Evolutionary conservation across 2,888 invertebrate genomes (phyloP).

Genomic region (Stenodera caucasica): DNA sequence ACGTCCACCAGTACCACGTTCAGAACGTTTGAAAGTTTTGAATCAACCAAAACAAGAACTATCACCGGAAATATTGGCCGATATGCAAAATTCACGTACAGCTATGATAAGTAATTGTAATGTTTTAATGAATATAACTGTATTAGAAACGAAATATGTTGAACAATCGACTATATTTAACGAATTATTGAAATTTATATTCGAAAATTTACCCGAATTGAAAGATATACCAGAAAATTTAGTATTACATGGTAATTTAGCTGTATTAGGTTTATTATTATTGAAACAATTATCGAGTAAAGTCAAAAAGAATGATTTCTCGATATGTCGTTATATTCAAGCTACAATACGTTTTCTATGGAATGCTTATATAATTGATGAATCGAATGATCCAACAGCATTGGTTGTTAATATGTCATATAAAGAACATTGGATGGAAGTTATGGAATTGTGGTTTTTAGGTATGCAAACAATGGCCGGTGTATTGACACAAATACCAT

Average conservation of each 20-base stretch:
- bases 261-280: constrained; percentile 78
- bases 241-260: constrained; percentile 81
- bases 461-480: constrained; percentile 85
- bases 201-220: constrained; percentile 80
- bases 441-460: constrained; percentile 89
- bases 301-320: constrained; percentile 85
- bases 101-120: constrained; percentile 90
- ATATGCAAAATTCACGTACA: constrained; percentile 81
- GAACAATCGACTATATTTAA: constrained; percentile 77
- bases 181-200: constrained; percentile 80
- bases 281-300: constrained; percentile 81
- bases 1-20: constrained; percentile 77
- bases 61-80: constrained; percentile 72
- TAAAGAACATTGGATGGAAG: constrained; percentile 86
- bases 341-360: constrained; percentile 88
- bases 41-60: constrained; percentile 76
- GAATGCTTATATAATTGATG: constrained; percentile 91
- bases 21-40: constrained; percentile 74
- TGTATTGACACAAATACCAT: constrained; percentile 79
- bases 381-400: constrained; percentile 79
- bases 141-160: constrained; percentile 81
- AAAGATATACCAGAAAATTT: constrained; percentile 83
- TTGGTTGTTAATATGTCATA: constrained; percentile 84
- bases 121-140: constrained; percentile 89
- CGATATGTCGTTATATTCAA: constrained; percentile 86